Evolutionary conservation across 2,888 invertebrate species (phyloP).

Genomic region (Coleophora deauratella): DNA sequence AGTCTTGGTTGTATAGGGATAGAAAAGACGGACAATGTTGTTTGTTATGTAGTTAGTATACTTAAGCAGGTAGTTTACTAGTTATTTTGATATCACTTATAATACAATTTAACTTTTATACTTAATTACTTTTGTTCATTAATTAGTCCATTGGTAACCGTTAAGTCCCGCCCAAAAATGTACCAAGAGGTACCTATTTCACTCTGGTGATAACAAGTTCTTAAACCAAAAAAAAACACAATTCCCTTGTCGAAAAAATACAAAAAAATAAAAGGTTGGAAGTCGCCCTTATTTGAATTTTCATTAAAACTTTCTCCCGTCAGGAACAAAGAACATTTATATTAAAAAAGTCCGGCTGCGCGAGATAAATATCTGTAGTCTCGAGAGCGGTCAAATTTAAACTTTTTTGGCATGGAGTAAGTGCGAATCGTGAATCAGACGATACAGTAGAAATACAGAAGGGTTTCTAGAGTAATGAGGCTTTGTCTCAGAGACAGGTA

Average conservation of each 20-base stretch:
- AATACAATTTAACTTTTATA: too few species aligned
- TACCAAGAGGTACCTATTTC: too few species aligned
- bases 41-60: too few species aligned
- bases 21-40: too few species aligned
- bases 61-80: too few species aligned
- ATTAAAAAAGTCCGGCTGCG: conserved; percentile 71
- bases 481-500: too few species aligned
- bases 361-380: conserved; percentile 74
- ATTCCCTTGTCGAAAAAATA: conserved; percentile 40
- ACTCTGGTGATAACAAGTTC: conserved; percentile 19
- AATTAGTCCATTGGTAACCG: too few species aligned
- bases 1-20: too few species aligned
- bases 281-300: conserved; percentile 70
- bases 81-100: too few species aligned
- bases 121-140: too few species aligned
- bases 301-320: conserved; percentile 69
- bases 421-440: conserved; percentile 4
- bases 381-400: conserved; percentile 66
- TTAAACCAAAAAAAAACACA: conserved; percentile 45
- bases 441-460: background rate
- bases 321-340: conserved; percentile 75
- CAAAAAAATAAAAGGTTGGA: conserved; percentile 59
- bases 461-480: too few species aligned
- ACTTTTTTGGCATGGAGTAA: conserved; percentile 46
- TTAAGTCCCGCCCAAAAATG: too few species aligned